Conservation (phyloP, 2,113 vertebrate genomes). For the Ptychochromis oligacanthus region DNA sequence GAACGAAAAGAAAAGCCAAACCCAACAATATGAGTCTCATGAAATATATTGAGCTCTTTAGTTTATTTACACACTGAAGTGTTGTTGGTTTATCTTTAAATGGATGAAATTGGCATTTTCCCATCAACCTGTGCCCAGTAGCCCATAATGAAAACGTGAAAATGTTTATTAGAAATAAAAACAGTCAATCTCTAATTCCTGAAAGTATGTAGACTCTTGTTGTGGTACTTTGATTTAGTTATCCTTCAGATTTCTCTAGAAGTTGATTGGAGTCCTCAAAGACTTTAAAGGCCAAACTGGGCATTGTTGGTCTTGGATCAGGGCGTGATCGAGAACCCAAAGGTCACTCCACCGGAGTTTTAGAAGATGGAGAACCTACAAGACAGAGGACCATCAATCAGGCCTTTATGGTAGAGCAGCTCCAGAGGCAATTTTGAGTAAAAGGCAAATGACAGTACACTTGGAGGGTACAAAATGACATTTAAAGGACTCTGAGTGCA, state of each 20-base stretch:
- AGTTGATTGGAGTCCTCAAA: background rate
- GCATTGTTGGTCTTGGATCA: background rate
- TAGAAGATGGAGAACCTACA: background rate
- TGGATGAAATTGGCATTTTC: too few relatives aligned
- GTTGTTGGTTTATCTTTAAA: too few relatives aligned
- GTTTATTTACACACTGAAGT: background rate
- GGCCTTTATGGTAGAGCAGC: background rate
- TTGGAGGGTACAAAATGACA: background rate
- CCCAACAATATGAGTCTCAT: background rate
- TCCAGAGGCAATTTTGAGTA: background rate
- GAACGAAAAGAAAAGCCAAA: background rate
- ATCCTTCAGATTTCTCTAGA: background rate
- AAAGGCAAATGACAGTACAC: background rate
- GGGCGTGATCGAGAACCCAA: background rate
- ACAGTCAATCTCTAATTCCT: background rate
- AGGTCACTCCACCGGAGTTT: background rate
- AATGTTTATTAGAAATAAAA: background rate
- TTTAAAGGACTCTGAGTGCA: background rate
- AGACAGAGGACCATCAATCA: background rate
- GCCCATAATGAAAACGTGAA: too few relatives aligned
- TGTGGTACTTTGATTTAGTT: background rate
- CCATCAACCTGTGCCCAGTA: too few relatives aligned
- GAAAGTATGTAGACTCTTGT: background rate
- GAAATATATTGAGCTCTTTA: too few relatives aligned
- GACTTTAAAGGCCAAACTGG: background rate